Evolutionary conservation across 53 echinoderm and acorn worm genomes (phyloP).

Genomic region (Holothuria scabra): DNA sequence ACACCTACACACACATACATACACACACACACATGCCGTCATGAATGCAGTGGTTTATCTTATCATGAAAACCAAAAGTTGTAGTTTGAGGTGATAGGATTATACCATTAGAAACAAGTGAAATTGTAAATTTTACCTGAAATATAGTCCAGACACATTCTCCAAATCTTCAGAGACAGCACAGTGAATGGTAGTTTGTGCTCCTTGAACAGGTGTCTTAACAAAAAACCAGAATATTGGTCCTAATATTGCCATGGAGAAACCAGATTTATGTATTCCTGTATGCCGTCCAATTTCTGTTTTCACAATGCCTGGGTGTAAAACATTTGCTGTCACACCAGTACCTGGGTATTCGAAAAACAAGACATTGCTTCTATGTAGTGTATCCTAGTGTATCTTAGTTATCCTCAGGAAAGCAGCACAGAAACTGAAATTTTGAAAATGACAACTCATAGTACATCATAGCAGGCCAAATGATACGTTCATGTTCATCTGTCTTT

Average conservation of each 20-base stretch:
- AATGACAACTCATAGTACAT: background rate
- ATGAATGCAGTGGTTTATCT: too few species aligned
- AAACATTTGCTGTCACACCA: slow-evolving; percentile 84
- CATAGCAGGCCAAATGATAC: too few species aligned
- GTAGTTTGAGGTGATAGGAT: too few species aligned
- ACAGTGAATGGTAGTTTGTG: slow-evolving; percentile 90
- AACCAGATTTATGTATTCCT: slow-evolving; percentile 79
- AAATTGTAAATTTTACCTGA: slow-evolving; percentile 55
- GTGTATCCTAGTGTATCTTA: too few species aligned
- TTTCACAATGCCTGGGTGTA: slow-evolving; percentile 92
- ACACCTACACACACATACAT: too few species aligned
- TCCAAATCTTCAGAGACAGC: slow-evolving; percentile 79
- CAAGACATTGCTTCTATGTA: too few species aligned
- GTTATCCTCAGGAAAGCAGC: too few species aligned
- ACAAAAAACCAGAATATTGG: slow-evolving; percentile 95
- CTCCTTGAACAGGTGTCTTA: slow-evolving; percentile 82
- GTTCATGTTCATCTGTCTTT: too few species aligned
- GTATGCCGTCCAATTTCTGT: slow-evolving; percentile 86
- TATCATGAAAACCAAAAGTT: too few species aligned
- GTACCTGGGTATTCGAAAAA: slow-evolving; percentile 58
- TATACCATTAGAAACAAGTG: too few species aligned
- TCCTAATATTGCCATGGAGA: slow-evolving; percentile 74
- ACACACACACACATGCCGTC: too few species aligned
- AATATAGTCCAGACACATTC: slow-evolving; percentile 81
- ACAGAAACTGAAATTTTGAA: slow-evolving; percentile 61